Evolutionary conservation across 1,140 invertebrate species (phyloP).

Genomic region (Vanessa atalanta): DNA sequence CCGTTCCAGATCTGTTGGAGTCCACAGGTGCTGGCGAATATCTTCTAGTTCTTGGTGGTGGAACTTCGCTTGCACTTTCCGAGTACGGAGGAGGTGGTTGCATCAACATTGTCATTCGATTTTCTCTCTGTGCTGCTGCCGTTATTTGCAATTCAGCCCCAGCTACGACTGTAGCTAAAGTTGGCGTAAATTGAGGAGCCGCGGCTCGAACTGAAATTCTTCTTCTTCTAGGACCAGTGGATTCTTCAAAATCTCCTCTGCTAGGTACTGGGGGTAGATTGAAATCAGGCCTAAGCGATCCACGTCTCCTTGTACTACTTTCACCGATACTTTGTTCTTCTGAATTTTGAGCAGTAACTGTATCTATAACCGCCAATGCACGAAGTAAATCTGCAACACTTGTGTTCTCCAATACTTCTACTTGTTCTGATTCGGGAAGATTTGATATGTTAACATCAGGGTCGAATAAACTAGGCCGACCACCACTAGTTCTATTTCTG

Average conservation of each 20-base stretch:
- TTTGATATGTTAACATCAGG: conserved; percentile 68
- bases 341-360: conserved; percentile 44
- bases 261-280: conserved; percentile 44
- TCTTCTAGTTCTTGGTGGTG: conserved; percentile 59
- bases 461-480: conserved; percentile 81
- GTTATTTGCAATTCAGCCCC: conserved; percentile 74
- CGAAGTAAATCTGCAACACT: conserved; percentile 88
- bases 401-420: conserved; percentile 87
- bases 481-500: conserved; percentile 58
- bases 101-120: conserved; percentile 68
- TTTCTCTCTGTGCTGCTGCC: conserved; percentile 68
- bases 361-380: conserved; percentile 83
- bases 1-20: conserved; percentile 52
- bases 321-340: conserved; percentile 16
- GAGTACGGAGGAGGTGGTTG: conserved; percentile 71
- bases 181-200: conserved; percentile 74
- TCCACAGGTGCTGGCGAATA: conserved; percentile 69
- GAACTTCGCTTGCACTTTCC: conserved; percentile 55
- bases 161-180: conserved; percentile 71
- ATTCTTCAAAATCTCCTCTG: conserved; percentile 52
- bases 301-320: conserved; percentile 47
- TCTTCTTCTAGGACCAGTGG: conserved; percentile 62
- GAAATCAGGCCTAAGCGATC: conserved; percentile 59
- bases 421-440: conserved; percentile 78
- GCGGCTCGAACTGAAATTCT: conserved; percentile 63